These are phyloP conservation scores for Pasiphila rectangulata DNA, from an alignment of 2,888 invertebrate species.

Conservation along the genomic window DNA sequence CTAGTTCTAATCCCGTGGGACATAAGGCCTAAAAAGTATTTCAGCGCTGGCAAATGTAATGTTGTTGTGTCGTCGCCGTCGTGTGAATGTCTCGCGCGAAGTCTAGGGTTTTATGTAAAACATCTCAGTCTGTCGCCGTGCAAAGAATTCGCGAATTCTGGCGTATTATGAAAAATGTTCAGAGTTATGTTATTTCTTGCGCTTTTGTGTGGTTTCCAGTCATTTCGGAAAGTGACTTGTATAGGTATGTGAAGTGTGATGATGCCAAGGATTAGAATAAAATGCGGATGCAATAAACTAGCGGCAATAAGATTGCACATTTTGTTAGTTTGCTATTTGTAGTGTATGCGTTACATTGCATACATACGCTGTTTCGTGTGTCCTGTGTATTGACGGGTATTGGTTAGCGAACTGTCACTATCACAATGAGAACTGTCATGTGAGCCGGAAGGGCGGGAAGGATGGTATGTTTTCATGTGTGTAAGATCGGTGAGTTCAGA, in stretches of 20 bases:
- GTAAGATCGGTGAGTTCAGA: no score
- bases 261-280: constrained; percentile 17
- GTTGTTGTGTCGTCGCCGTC: constrained; percentile 46
- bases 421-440: no score
- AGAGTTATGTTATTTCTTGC: constrained; percentile 40
- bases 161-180: constrained; percentile 42
- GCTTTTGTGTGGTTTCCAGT: constrained; percentile 19
- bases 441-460: no score
- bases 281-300: constrained; percentile 18
- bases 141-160: constrained; percentile 52
- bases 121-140: constrained; percentile 58
- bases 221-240: constrained; percentile 15
- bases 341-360: no score
- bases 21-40: constrained; percentile 47
- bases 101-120: constrained; percentile 71
- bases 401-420: no score
- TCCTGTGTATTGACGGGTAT: no score
- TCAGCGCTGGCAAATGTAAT: constrained; percentile 30
- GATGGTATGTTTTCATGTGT: no score
- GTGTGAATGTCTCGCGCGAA: constrained; percentile 67
- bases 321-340: constrained; percentile 14
- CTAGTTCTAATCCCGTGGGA: constrained; percentile 37
- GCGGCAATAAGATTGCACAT: constrained; percentile 15
- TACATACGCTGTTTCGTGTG: no score
- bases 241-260: constrained; percentile 9